A percentile compares a stretch with the other conserved stretches of the same genome.
These are phyloP conservation scores for Lepidonotus clava DNA, from an alignment of 2,888 invertebrate genomes.

Conservation along the genomic window DNA sequence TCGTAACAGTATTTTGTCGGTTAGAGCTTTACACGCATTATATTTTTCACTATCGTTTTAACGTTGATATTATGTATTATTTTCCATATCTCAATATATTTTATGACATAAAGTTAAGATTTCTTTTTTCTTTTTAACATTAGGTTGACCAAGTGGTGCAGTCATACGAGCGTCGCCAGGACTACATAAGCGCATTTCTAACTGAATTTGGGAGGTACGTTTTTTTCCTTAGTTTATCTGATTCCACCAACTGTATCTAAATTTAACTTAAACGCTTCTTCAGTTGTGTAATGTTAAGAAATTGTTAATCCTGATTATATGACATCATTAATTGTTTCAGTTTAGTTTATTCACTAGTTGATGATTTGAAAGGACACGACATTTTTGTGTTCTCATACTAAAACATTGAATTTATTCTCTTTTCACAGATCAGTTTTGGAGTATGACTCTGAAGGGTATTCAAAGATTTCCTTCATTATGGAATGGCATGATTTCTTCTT, in stretches of 20 bases:
- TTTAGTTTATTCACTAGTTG: not conserved
- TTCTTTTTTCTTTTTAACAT: slow-evolving; percentile 52
- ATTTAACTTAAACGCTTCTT: no score
- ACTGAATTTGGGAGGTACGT: slow-evolving; percentile 79
- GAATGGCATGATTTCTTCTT: slow-evolving; percentile 85
- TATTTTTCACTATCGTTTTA: no score
- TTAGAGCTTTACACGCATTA: no score
- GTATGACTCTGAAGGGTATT: slow-evolving; percentile 82
- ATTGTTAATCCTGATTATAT: no score
- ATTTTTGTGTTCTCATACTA: no score
- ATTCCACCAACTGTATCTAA: not conserved
- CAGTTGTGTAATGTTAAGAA: no score
- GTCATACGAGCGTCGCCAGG: slow-evolving; percentile 81
- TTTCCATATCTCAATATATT: no score
- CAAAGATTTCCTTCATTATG: slow-evolving; percentile 83
- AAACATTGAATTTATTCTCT: not conserved
- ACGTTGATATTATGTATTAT: not conserved
- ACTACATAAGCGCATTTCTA: slow-evolving; percentile 81
- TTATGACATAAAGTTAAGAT: not conserved
- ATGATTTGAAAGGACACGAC: no score
- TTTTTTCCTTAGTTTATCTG: not conserved
- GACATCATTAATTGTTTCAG: not conserved
- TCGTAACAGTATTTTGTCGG: no score
- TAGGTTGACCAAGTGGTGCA: slow-evolving; percentile 75
- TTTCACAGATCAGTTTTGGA: slow-evolving; percentile 81